Evolutionary conservation across 2,797 vertebrate species (phyloP), one percentile per base, ranked within the genome.

Genomic region (Brachyalestes nurse): DNA sequence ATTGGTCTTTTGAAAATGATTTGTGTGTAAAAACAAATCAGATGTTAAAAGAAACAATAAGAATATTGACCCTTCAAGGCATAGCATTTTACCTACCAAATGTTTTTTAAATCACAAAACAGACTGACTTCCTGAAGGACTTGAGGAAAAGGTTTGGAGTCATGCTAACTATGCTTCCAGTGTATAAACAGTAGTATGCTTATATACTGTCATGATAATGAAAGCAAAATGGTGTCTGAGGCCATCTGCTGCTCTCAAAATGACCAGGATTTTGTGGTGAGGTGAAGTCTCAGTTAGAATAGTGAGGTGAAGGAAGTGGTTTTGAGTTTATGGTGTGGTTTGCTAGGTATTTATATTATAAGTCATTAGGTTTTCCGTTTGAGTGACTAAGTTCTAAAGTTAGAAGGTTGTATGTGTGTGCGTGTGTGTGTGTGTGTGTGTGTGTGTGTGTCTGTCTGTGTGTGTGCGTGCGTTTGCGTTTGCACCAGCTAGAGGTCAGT

Each of bases 321-420:
- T 81, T 77, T 47, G 16, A 74, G 66, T 55, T 58, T 42, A 77
- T 55, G 38, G 49, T 64, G 80, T 40, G 80, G 74, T 77, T 64
- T 72, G 13, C 66, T 55, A 23, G 38, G 8, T 42, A 45, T n/a
- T 42, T 67, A 67, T 21, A 60, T 14, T 51, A 21, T 55, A 77
- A 72, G 38, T 42, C 55, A 81, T 71, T 47, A 70, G 23, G 16
- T 4, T 28, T 70, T 16, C 57, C 49, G 9, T 49, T 75, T 60
- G 49, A 53, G 47, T 34, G 23, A 19, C n/a, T 70, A 6, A 13
- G 14, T 25, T 72, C 14, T 19, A 55, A 72, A 72, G 47, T 28
- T 34, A 28, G 69, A 17, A 51, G 7, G 17, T 51, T 23, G n/a
- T 21, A 1, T 58, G 19, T 21, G n/a, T 58, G 57, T 58, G 4